Conservation (phyloP, 1,140 invertebrate species). For the Acyrthosiphon pisum region DNA sequence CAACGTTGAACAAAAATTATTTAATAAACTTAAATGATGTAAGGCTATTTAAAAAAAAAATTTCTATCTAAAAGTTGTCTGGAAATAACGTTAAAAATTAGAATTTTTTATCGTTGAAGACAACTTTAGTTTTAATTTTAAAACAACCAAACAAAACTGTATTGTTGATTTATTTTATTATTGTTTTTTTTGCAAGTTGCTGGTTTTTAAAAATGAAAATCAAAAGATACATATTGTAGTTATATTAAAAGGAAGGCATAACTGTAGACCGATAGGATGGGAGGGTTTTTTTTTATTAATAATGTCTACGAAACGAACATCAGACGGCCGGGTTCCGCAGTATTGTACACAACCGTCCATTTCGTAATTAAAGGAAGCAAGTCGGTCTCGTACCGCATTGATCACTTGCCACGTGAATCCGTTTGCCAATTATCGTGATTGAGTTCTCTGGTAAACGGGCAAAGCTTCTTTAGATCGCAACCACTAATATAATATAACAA, state of each 20-base stretch:
- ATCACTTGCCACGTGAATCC: background rate
- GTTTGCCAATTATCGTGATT: slow-evolving; percentile 22
- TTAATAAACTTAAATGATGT: background rate
- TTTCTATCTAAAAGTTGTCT: background rate
- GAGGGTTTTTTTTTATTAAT: background rate
- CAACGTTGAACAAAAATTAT: background rate
- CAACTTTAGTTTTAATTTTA: background rate
- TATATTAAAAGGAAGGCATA: background rate
- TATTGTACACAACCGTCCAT: background rate
- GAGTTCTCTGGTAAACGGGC: background rate
- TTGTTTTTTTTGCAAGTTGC: background rate
- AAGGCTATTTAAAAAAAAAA: background rate
- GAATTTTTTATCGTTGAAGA: background rate
- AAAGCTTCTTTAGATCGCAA: background rate
- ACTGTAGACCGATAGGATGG: background rate
- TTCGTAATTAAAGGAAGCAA: slow-evolving; percentile 21
- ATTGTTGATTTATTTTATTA: background rate
- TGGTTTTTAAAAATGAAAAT: background rate
- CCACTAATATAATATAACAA: slow-evolving; percentile 8
- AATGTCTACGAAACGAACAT: background rate
- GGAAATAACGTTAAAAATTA: background rate
- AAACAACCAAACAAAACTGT: background rate
- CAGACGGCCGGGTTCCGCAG: background rate
- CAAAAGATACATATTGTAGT: background rate
- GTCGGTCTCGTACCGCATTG: background rate